Evolutionary conservation across 2,113 vertebrate genomes (phyloP), one percentile per base, ranked within the genome.

Genomic region (Crypturellus undulatus): DNA sequence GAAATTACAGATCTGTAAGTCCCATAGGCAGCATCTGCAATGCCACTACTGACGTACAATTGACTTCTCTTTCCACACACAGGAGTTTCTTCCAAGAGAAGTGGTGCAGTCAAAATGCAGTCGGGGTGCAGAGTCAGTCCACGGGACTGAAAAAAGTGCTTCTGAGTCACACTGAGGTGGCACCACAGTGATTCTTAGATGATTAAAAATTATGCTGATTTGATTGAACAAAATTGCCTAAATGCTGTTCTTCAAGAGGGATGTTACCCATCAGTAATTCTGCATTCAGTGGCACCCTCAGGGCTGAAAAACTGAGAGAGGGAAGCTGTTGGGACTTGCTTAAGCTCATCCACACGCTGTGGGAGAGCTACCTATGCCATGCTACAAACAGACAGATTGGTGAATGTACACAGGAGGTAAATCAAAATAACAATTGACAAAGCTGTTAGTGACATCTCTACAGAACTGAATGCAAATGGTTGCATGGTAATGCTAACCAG

Each of bases 91-190:
- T 34, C 34, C 40, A 67, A 12, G 56, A 58, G 17, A 67, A 30
- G 21, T 6, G 32, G 43, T 0, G 0, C 69, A 49, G 25, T 15
- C 24, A 47, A 63, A 12, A 5, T 5, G 12, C 15, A 81, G n/a
- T 8, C 45, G 71, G 30, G 10, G 21, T 45, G 22, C 30, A 5
- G 1, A 84, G 17, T 30, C 28, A 32, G 54, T 32, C 28, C 54
- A 32, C 17, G 28, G 14, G 16, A 81, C 0, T 75, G 26, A 38
- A 38, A 84, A 91, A 12, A 28, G 6, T 87, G 20, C 22, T 84
- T 71, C 51, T 32, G 26, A 6, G 69, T 24, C 30, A 12, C 30
- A 12, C 5, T 65, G 43, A 72, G 11, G 6, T 65, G 6, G 38
- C 86, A 58, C 10, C 21, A 69, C 32, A 47, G 34, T 26, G 40